Conservation (phyloP, 2,888 invertebrate genomes). For the Ichneumoninae sp. region DNA sequence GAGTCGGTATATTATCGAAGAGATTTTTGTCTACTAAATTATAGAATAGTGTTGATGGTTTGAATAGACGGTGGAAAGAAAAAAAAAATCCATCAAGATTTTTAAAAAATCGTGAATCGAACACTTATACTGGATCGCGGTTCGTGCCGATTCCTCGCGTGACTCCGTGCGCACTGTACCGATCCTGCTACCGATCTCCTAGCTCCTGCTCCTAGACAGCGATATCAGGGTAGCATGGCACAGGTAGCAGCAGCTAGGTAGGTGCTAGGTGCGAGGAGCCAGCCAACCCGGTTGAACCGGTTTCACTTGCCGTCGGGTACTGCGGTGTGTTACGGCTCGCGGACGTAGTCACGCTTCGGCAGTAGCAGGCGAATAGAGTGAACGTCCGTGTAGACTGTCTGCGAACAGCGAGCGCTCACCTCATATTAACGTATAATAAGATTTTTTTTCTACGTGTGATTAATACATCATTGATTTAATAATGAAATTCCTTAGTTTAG, state of each 20-base stretch:
- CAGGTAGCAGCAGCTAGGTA: constrained; percentile 71
- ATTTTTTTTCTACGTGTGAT: not conserved
- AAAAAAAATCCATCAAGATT: not conserved
- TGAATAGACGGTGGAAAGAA: not conserved
- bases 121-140: not conserved
- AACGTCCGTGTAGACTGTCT: constrained; percentile 24
- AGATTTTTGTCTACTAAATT: not conserved
- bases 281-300: constrained; percentile 66
- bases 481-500: not conserved
- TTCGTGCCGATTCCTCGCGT: constrained; percentile 8
- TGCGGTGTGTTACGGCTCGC: constrained; percentile 18
- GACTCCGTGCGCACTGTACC: constrained; percentile 51
- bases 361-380: constrained; percentile 41
- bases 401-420: constrained; percentile 7
- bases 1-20: not conserved
- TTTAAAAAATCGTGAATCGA: not conserved
- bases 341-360: constrained; percentile 34
- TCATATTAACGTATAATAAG: not conserved
- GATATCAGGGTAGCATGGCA: constrained; percentile 77
- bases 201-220: constrained; percentile 78
- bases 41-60: not conserved
- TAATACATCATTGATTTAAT: not conserved
- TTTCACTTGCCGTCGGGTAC: constrained; percentile 55
- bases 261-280: constrained; percentile 62
- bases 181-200: constrained; percentile 74